Evolutionary conservation across 2,888 invertebrate species (phyloP), one percentile per base, ranked within the genome.

Genomic region (Pseudococcus jackbeardsleyi): DNA sequence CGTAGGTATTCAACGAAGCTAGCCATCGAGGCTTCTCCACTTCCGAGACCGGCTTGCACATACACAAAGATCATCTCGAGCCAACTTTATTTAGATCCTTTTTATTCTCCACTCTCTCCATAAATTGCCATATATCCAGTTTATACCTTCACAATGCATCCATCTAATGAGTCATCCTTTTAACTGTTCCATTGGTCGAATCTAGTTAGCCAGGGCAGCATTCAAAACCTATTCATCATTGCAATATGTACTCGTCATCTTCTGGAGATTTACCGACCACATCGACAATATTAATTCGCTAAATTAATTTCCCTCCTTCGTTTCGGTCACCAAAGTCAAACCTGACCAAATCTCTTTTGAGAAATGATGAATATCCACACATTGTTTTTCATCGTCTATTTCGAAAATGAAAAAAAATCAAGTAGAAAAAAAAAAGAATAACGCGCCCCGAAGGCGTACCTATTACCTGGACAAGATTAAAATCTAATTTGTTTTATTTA

Each of bases 401-500:
- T 42, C 42, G 42, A 42, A 64, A n/a, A n/a, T n/a, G n/a, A n/a
- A n/a, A n/a, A n/a, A n/a, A 64, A 64, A 64, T 15, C 19, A 2
- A 22, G 11, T 1, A 64, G 6, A 22, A 64, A 22, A 19, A 19
- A 19, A 59, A 64, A 64, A 64, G 6, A 26, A 33, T 8, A 72
- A 33, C 72, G 72, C 26, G 72, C 72, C 72, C 33, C 72, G 33
- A 72, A 33, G 72, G 72, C 72, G 72, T 72, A 72, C 33, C 33
- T 72, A 72, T 72, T 72, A 72, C 72, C 72, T 33, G 72, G 72
- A 72, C 72, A 72, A 72, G 72, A 72, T 72, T 72, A 72, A 72
- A 72, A 72, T 72, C 72, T 72, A 72, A 72, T 72, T 72, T 72
- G 72, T 72, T 72, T 72, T 72, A 72, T 72, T 72, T 72, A 72